Conservation (phyloP, 1,140 invertebrate species). For the Anastrepha ludens region DNA sequence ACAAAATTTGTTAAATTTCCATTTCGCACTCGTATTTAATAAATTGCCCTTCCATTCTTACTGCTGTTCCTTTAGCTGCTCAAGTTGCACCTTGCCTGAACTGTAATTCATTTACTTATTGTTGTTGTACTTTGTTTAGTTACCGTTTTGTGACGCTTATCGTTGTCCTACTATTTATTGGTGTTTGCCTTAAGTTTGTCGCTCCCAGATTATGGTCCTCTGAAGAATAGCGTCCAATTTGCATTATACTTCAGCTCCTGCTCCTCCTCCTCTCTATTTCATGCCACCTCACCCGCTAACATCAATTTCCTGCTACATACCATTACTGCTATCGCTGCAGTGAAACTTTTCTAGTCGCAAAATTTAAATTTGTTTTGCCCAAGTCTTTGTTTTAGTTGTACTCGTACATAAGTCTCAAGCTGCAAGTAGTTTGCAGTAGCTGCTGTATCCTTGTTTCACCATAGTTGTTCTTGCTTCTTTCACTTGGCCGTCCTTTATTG, state of each 20-base stretch:
- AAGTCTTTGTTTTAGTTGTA: conserved; percentile 38
- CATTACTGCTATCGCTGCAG: neutral
- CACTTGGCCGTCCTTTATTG: neutral
- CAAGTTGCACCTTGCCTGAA: neutral
- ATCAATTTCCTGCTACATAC: neutral
- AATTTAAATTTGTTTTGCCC: conserved; percentile 27
- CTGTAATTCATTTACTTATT: conserved; percentile 31
- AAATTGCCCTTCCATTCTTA: neutral
- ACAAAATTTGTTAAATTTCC: conserved; percentile 17
- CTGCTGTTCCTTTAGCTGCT: conserved; percentile 4
- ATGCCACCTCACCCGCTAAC: neutral
- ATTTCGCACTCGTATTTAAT: neutral
- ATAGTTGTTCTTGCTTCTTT: neutral
- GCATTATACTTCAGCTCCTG: neutral
- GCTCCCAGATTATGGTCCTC: conserved; percentile 30
- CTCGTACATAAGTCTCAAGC: neutral
- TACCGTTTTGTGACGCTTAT: conserved; percentile 41
- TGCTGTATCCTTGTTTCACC: neutral
- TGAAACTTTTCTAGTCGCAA: conserved; percentile 20
- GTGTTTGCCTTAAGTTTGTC: conserved; percentile 42
- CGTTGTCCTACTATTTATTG: conserved; percentile 45
- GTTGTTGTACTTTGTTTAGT: conserved; percentile 47
- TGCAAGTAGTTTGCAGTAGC: conserved; percentile 17
- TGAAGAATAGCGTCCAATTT: conserved; percentile 38
- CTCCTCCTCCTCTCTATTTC: neutral